Percentiles rank a stretch among this genome's conserved stretches.
These are phyloP conservation scores for Malurus cyaneus DNA, from an alignment of 2,113 vertebrate genomes.

Conservation along the genomic window DNA sequence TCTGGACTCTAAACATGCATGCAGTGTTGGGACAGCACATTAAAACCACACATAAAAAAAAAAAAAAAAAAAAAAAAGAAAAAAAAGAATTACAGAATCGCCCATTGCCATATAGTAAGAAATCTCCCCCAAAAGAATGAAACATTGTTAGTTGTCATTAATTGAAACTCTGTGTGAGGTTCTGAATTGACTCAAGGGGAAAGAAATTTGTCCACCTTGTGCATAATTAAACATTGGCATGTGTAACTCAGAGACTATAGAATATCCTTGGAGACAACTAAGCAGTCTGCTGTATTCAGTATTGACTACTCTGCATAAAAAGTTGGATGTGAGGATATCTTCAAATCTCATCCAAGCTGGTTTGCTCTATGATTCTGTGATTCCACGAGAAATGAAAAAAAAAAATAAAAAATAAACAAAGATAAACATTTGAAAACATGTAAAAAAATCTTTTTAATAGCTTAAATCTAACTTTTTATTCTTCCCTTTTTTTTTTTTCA, in stretches of 20 bases:
- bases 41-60: background rate
- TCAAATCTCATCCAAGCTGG: background rate
- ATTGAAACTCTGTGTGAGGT: background rate
- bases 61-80: background rate
- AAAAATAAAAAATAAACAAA: too few relatives aligned
- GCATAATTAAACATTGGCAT: background rate
- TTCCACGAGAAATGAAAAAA: background rate
- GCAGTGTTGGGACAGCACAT: background rate
- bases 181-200: background rate
- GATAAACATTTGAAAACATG: background rate
- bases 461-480: background rate
- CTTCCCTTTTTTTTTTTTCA: rapidly evolving
- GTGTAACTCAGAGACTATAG: background rate
- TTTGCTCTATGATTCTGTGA: background rate
- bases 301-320: background rate
- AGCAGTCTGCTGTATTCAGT: background rate
- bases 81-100: background rate
- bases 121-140: background rate
- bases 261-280: background rate
- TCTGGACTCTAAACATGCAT: background rate
- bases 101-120: too few relatives aligned
- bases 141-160: background rate
- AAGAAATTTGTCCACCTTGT: background rate
- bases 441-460: too few relatives aligned
- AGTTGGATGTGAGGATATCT: background rate